phyloP scores from a whole-genome alignment of 1,140 invertebrate genomes.

The Diorhabda carinulata region DNA sequence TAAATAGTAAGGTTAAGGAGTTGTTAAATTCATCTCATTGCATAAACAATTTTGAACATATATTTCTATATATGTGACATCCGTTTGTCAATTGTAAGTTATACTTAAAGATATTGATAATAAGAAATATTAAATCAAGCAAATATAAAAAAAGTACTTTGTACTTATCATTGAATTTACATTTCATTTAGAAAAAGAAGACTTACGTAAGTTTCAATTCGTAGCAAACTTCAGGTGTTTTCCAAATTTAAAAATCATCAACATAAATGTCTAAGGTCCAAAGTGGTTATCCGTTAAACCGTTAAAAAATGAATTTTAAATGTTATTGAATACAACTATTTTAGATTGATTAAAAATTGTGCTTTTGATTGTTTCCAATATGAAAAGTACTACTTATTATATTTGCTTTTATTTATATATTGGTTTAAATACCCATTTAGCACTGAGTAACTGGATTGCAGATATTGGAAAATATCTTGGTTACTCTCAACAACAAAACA shows the following conservation, averaged over 20 bases:
- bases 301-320: background rate
- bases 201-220: background rate
- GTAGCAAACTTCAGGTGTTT: background rate
- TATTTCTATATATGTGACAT: too few species aligned
- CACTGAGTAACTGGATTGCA: background rate
- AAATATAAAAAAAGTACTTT: too few species aligned
- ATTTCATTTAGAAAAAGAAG: background rate
- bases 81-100: too few species aligned
- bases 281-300: background rate
- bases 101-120: too few species aligned
- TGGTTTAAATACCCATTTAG: background rate
- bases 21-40: too few species aligned
- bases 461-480: constrained; percentile 5
- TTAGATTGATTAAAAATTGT: too few species aligned
- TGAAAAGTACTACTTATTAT: background rate
- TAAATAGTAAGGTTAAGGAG: too few species aligned
- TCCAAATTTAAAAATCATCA: background rate
- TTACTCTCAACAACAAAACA: background rate
- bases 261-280: background rate
- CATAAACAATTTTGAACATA: too few species aligned
- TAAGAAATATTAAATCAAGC: too few species aligned
- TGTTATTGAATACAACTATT: too few species aligned
- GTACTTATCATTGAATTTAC: too few species aligned
- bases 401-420: background rate
- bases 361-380: too few species aligned